Percentiles rank a stretch among this genome's conserved stretches.
Conservation (phyloP, 1,140 invertebrate genomes). For the Procambarus virginalis region DNA sequence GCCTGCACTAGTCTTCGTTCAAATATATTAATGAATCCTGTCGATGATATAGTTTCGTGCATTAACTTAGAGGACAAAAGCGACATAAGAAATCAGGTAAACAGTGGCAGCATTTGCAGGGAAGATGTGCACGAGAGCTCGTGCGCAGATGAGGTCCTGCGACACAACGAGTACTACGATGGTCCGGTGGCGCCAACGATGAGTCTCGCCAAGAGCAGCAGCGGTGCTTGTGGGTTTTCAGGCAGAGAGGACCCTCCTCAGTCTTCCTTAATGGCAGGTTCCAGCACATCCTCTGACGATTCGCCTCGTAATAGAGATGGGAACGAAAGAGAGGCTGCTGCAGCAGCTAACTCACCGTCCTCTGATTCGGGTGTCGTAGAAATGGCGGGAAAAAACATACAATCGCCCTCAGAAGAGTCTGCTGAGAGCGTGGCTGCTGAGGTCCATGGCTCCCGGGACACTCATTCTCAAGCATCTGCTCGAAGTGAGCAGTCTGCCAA, state of each 20-base stretch:
- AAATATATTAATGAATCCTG: no score
- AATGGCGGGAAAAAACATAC: slow-evolving; percentile 33
- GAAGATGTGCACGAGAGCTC: not conserved
- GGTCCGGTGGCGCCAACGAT: not conserved
- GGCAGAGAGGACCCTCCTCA: not conserved
- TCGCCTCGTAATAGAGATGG: slow-evolving; percentile 17
- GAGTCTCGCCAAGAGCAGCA: not conserved
- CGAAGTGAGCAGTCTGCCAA: not conserved
- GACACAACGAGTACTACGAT: not conserved
- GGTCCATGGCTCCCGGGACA: not conserved
- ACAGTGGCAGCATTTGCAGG: not conserved
- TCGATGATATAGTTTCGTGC: no score
- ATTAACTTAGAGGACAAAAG: not conserved
- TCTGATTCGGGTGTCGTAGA: slow-evolving; percentile 61
- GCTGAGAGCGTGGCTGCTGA: slow-evolving; percentile 21
- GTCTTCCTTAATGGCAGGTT: not conserved
- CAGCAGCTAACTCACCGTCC: slow-evolving; percentile 37
- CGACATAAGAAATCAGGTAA: not conserved
- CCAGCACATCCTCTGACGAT: slow-evolving; percentile 24
- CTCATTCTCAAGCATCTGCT: not conserved
- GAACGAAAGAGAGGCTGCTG: slow-evolving; percentile 20
- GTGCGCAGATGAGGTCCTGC: not conserved
- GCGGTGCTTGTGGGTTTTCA: not conserved
- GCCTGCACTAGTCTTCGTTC: no score
- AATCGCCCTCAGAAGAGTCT: slow-evolving; percentile 47